phyloP scores from a whole-genome alignment of 2,888 invertebrate species.

The Seladonia tumulorum region DNA sequence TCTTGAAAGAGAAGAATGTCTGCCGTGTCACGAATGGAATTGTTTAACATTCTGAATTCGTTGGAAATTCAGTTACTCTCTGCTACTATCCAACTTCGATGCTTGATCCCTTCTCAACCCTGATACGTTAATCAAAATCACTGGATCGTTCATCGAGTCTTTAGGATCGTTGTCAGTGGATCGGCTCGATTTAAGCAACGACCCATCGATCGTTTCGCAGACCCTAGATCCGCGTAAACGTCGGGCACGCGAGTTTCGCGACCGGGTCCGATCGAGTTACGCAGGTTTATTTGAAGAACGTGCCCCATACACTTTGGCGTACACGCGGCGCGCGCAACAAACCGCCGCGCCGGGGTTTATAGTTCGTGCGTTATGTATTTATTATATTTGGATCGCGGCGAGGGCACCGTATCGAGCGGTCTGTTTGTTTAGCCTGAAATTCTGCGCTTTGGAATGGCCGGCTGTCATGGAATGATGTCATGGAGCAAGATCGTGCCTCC shows the following conservation, averaged over 20 bases:
- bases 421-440: constrained; percentile 81
- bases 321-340: constrained; percentile 61
- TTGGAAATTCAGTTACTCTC: too few relatives aligned
- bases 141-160: too few relatives aligned
- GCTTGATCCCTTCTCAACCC: too few relatives aligned
- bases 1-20: too few relatives aligned
- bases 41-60: too few relatives aligned
- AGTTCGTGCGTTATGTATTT: constrained; percentile 67
- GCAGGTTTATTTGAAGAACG: constrained; percentile 75
- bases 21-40: too few relatives aligned
- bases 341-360: constrained; percentile 61
- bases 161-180: too few relatives aligned
- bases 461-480: constrained; percentile 84
- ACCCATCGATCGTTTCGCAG: background rate
- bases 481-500: constrained; percentile 74
- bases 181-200: background rate
- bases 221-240: background rate
- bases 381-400: constrained; percentile 78
- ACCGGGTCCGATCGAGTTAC: constrained; percentile 52
- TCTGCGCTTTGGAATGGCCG: constrained; percentile 77
- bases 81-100: too few relatives aligned
- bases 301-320: constrained; percentile 37
- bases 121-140: too few relatives aligned
- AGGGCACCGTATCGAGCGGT: constrained; percentile 69
- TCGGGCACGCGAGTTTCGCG: background rate